Evolutionary conservation across 1,140 invertebrate species (phyloP), one percentile per base, ranked within the genome.

Genomic region (Gryon sp.): DNA sequence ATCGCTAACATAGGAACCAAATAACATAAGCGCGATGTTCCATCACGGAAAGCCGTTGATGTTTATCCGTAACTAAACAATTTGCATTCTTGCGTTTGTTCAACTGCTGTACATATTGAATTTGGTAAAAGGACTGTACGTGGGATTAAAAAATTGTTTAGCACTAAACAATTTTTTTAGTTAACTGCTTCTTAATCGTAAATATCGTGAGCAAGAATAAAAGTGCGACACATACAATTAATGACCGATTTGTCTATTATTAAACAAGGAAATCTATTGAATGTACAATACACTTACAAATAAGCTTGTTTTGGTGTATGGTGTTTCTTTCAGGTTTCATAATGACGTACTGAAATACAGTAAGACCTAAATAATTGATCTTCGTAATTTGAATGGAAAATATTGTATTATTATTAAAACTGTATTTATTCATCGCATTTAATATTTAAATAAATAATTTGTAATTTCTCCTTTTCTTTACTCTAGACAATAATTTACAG

Each of bases 1-100:
- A 45, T 59, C 73, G 69, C 48, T 40, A 43, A 40, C 60, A 57
- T 85, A 84, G 82, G 79, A 84, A 84, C 81, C 77, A 82, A 82
- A 73, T 80, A 80, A 74, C 69, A 83, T 82, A 80, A 80, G 68
- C 77, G 50, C 78, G 55, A 40, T 68, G 48, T 76, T 70, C 50
- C 57, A 52, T 40, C 3, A 20, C 14, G 6, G 41, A 40, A 40
- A 50, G 30, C 12, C 16, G 24, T 40, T 63, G 12, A 22, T 34
- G 0, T 50, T 24, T 8, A 43, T 28, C 22, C 22, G 32, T 24
- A 41, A 59, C 26, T 24, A 34, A 46, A 43, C 2, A 30, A 14
- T 22, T 24, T 15, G 2, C 20, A 36, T 22, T n/a, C n/a, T n/a
- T n/a, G n/a, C n/a, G 19, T 28, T 60, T 59, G 2, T 16, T 41